Percentiles rank a stretch among this genome's conserved stretches.
phyloP scores from a whole-genome alignment of 2,797 vertebrate genomes.

The Alcedo quadribrachys region DNA sequence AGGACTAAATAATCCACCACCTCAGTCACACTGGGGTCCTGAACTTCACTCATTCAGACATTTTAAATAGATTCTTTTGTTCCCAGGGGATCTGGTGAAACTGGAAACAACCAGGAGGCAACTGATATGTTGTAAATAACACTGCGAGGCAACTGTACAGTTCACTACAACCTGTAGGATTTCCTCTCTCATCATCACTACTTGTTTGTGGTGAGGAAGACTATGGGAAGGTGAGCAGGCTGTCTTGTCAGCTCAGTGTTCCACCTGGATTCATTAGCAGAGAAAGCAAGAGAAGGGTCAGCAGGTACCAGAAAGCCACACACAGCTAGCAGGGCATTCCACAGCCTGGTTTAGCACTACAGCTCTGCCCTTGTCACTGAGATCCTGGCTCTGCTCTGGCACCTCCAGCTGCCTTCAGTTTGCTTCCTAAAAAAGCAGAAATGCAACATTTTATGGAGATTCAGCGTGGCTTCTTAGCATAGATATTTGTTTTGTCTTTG shows the following conservation, averaged over 20 bases:
- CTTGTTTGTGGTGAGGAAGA: neutral
- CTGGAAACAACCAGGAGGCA: neutral
- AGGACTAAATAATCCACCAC: neutral
- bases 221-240: neutral
- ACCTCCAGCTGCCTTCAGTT: neutral
- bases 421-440: neutral
- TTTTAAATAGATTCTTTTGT: neutral
- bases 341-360: too few species aligned
- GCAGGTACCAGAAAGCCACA: neutral
- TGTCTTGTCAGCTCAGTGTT: neutral
- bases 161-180: neutral
- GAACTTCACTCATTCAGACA: neutral
- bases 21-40: neutral
- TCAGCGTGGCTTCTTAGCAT: neutral
- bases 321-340: too few species aligned
- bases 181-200: neutral
- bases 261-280: neutral
- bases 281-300: neutral
- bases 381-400: neutral
- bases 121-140: neutral
- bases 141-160: neutral
- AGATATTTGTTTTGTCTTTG: neutral
- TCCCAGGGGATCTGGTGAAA: neutral
- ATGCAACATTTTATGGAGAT: neutral
- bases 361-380: too few species aligned